Conservation (phyloP, 2,797 vertebrate genomes). For the Poeciliopsis gracilis region DNA sequence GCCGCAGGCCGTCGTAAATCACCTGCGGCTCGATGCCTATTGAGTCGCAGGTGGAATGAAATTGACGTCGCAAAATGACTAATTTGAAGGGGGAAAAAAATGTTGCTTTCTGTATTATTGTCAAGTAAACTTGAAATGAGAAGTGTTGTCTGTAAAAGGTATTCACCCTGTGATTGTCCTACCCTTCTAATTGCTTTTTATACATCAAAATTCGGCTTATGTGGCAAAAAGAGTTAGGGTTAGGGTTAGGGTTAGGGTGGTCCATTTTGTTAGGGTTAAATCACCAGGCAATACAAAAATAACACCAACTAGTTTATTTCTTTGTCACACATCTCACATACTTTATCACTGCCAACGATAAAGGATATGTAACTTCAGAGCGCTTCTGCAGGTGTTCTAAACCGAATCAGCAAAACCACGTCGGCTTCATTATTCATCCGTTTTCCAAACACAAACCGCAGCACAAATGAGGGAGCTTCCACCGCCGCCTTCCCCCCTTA, state of each 20-base stretch:
- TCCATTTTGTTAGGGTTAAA: no score
- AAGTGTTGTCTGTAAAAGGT: background rate
- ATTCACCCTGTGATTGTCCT: background rate
- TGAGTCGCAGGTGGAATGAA: background rate
- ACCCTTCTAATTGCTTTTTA: background rate
- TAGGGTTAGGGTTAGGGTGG: no score
- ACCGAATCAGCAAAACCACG: background rate
- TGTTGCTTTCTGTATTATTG: background rate
- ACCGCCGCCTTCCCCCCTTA: background rate
- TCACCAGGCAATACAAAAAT: no score
- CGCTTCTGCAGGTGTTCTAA: background rate
- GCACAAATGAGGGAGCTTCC: background rate
- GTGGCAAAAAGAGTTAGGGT: background rate
- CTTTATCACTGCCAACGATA: background rate
- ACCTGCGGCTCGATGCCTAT: background rate
- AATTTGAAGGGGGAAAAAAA: background rate
- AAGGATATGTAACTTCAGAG: background rate
- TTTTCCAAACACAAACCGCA: constrained; percentile 2
- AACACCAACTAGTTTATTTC: no score
- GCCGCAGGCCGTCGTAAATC: background rate
- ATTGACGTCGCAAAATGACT: background rate
- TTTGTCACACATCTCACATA: no score
- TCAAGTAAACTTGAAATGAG: background rate
- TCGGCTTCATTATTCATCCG: no score
- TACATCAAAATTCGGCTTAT: background rate